Percentiles rank a stretch among this genome's conserved stretches.
Conservation (phyloP, 2,113 vertebrate species). For the Reinhardtius hippoglossoides region DNA sequence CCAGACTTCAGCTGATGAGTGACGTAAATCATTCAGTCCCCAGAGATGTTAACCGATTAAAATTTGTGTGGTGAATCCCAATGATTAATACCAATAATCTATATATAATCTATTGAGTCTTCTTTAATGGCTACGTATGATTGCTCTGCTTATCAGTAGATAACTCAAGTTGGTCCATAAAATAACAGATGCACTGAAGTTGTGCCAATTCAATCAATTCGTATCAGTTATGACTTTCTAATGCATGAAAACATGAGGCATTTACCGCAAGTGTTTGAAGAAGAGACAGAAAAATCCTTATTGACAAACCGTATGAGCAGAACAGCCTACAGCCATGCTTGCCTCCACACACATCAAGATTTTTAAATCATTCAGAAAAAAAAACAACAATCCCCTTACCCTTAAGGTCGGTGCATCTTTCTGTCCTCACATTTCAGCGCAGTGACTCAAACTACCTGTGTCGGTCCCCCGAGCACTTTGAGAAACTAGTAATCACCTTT, state of each 20-base stretch:
- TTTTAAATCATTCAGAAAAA: background rate
- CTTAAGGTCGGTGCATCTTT: constrained; percentile 5
- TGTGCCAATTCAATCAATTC: too few species aligned
- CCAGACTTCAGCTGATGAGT: background rate
- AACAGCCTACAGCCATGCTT: background rate
- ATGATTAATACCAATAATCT: background rate
- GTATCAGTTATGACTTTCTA: too few species aligned
- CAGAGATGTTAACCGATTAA: background rate
- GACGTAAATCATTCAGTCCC: background rate
- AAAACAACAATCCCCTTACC: constrained; percentile 22
- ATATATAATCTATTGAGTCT: background rate
- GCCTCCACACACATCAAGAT: background rate
- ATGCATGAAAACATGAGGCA: too few species aligned
- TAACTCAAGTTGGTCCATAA: background rate
- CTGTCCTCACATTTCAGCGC: background rate
- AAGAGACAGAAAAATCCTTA: background rate
- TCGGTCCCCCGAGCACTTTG: constrained; percentile 3
- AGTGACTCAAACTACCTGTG: constrained; percentile 5
- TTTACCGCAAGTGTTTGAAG: too few species aligned
- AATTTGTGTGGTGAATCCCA: background rate
- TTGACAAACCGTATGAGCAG: background rate
- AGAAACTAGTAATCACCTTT: constrained; percentile 37
- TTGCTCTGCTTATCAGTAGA: background rate
- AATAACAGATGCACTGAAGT: background rate
- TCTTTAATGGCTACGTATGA: background rate